phyloP scores from a whole-genome alignment of 2,797 vertebrate genomes.

The Enteromius anoplus region DNA sequence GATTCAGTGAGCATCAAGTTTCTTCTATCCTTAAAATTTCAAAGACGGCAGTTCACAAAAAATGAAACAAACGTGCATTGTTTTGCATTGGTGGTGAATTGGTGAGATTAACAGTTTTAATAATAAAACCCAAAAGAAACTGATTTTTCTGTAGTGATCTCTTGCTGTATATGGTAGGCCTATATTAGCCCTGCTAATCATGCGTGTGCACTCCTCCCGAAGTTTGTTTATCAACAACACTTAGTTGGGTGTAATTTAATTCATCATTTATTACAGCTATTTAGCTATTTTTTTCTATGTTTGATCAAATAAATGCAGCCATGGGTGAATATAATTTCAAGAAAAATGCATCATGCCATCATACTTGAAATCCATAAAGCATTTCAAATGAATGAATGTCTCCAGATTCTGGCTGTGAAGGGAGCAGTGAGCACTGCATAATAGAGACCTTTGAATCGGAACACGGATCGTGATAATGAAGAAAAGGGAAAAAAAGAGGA shows the following conservation, averaged over 20 bases:
- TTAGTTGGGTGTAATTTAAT: background rate
- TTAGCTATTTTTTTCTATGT: background rate
- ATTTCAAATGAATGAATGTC: background rate
- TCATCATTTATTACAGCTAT: background rate
- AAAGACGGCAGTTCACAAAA: too few species aligned
- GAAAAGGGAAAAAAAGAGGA: background rate
- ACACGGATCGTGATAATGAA: conserved; percentile 22
- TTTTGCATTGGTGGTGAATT: too few species aligned
- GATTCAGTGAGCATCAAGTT: too few species aligned
- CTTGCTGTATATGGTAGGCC: too few species aligned
- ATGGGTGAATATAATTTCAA: background rate
- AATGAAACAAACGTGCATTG: too few species aligned
- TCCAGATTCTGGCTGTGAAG: background rate
- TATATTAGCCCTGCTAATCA: too few species aligned
- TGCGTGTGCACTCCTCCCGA: too few species aligned
- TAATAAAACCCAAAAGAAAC: too few species aligned
- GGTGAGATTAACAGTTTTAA: too few species aligned
- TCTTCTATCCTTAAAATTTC: too few species aligned
- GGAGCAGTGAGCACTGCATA: conserved; percentile 7
- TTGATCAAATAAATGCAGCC: background rate
- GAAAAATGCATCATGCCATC: background rate
- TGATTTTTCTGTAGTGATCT: too few species aligned
- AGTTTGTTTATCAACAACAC: too few species aligned
- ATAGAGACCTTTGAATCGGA: conserved; percentile 6
- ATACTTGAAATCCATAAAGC: conserved; percentile 3